These are phyloP conservation scores for Bemisia tabaci DNA, from an alignment of 1,140 invertebrate species.

Conservation along the genomic window DNA sequence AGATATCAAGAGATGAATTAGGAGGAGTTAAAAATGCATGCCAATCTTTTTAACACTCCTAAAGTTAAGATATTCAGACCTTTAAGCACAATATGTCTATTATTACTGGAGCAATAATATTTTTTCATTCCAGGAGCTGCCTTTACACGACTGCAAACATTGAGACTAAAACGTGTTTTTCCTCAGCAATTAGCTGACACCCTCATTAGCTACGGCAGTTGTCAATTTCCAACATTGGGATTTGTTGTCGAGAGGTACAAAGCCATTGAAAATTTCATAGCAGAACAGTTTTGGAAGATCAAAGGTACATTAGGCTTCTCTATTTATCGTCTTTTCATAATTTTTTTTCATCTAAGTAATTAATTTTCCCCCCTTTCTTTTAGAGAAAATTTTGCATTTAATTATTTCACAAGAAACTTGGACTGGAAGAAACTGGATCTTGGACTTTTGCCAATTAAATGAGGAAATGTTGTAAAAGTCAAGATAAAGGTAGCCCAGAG, in stretches of 20 bases:
- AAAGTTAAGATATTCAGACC: no score
- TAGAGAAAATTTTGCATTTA: not conserved
- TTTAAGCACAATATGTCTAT: no score
- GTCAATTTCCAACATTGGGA: constrained; percentile 93
- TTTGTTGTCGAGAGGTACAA: constrained; percentile 93
- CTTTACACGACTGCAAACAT: constrained; percentile 96
- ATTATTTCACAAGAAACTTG: no score
- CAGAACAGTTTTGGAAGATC: constrained; percentile 89
- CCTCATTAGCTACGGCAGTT: constrained; percentile 93
- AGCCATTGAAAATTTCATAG: constrained; percentile 74
- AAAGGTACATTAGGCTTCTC: constrained; percentile 34
- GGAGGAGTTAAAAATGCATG: no score
- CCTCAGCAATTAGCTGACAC: constrained; percentile 56
- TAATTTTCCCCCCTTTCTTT: not conserved
- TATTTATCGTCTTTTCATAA: constrained; percentile 12
- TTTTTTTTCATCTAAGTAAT: constrained; percentile 13
- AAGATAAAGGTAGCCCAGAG: no score
- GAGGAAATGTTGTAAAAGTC: no score
- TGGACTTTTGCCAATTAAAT: no score
- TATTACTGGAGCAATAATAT: no score
- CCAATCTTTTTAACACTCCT: no score
- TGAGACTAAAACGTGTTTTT: constrained; percentile 75
- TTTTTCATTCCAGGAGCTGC: constrained; percentile 58
- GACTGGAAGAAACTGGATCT: no score
- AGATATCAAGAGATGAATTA: no score